Percentiles rank a stretch among this genome's conserved stretches.
Conservation (phyloP, 2,113 vertebrate species). For the Vimba vimba region DNA sequence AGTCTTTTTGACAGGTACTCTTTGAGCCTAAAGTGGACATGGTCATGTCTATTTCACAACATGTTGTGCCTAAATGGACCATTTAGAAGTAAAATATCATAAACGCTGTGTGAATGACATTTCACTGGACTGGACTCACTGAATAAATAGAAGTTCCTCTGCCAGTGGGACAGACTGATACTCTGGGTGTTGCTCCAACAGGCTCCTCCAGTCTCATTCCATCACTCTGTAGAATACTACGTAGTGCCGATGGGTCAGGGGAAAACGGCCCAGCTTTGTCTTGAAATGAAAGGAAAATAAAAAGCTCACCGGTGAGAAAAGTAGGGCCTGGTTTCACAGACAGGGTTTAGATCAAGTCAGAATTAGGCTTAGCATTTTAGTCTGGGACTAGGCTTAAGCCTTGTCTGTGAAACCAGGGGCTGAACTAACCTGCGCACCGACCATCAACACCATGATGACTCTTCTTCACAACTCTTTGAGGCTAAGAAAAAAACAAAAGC, state of each 20-base stretch:
- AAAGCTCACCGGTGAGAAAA: not conserved
- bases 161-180: conserved; percentile 46
- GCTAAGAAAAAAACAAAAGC: conserved; percentile 59
- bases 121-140: conserved; percentile 36
- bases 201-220: conserved; percentile 25
- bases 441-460: conserved; percentile 55
- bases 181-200: conserved; percentile 17
- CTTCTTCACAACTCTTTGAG: conserved; percentile 71
- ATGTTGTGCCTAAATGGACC: not conserved
- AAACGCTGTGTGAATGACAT: not conserved
- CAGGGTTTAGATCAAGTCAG: too few species aligned
- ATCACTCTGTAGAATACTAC: conserved; percentile 51
- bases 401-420: too few species aligned
- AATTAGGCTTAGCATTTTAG: too few species aligned
- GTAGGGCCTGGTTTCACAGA: too few species aligned
- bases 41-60: not conserved
- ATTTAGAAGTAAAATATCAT: not conserved
- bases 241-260: conserved; percentile 47
- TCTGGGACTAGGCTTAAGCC: too few species aligned
- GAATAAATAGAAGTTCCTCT: conserved; percentile 56
- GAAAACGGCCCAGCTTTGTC: conserved; percentile 42
- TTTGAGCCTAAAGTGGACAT: conserved; percentile 39
- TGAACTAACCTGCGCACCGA: conserved; percentile 61
- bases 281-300: conserved; percentile 27
- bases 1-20: conserved; percentile 37